Percentiles rank a stretch among this genome's conserved stretches.
Conservation (phyloP, 2,888 invertebrate species). For the Hyposoter didymator region DNA sequence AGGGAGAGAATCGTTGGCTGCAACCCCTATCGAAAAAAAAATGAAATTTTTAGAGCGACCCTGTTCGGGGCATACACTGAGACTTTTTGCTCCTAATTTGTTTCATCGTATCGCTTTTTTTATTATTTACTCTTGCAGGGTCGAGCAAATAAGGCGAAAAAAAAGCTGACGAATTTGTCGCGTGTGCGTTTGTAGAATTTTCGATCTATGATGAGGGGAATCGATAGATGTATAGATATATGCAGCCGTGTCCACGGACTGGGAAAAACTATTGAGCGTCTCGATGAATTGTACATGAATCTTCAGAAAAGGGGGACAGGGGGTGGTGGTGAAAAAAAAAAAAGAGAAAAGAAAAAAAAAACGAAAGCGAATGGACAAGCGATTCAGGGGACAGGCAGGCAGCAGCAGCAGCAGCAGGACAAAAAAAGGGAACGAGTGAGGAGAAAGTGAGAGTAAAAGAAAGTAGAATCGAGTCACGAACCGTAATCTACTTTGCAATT, state of each 20-base stretch:
- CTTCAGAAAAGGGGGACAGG: slow-evolving; percentile 48
- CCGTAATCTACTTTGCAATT: slow-evolving; percentile 68
- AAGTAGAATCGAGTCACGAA: slow-evolving; percentile 66
- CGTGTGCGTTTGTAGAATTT: slow-evolving; percentile 67
- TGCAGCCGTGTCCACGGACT: not conserved
- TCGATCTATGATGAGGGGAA: slow-evolving; percentile 53
- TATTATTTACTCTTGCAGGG: slow-evolving; percentile 34
- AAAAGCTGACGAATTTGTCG: slow-evolving; percentile 74
- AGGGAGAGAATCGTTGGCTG: not conserved
- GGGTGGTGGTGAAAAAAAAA: not conserved
- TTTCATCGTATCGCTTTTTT: slow-evolving; percentile 18
- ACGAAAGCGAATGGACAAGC: not conserved
- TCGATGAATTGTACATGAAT: slow-evolving; percentile 67
- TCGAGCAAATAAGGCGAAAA: slow-evolving; percentile 59
- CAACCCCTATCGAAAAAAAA: not conserved
- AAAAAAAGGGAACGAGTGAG: not conserved
- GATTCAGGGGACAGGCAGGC: not conserved
- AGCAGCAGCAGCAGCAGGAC: not conserved
- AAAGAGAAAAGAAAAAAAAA: slow-evolving; percentile 22
- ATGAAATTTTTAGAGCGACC: slow-evolving; percentile 55
- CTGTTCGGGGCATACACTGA: slow-evolving; percentile 12
- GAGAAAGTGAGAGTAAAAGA: slow-evolving; percentile 42
- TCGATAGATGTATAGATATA: slow-evolving; percentile 38
- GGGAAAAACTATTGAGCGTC: slow-evolving; percentile 60
- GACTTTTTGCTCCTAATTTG: slow-evolving; percentile 24